Evolutionary conservation across 1,140 invertebrate species (phyloP), one percentile per base, ranked within the genome.

Genomic region (Cotesia glomerata): DNA sequence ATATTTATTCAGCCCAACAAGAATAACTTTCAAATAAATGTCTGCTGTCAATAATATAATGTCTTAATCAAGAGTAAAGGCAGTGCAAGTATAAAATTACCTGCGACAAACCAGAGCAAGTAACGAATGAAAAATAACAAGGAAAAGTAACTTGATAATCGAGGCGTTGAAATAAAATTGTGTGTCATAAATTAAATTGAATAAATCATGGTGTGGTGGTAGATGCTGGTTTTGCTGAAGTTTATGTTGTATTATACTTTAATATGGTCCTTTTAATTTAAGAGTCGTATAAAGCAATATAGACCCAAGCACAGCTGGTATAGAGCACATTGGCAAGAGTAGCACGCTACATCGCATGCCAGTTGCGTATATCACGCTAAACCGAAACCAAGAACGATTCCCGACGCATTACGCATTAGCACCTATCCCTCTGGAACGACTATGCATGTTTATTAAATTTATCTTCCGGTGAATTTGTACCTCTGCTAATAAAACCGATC

Each of bases 271-370:
- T 45, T 11, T 45, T 9, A 45, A 45, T 11, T 45, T 9, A 45
- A 45, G 68, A 69, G 56, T 51, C 61, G 58, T 69, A 69, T 45
- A 45, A 45, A 45, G 39, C 11, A 45, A 11, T 45, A 45, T 45
- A 45, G 39, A 45, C 7, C 39, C 11, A 11, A 45, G 39, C 39
- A 45, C 39, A 45, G 39, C 39, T 71, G 61, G 69, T 26, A 65
- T 65, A 71, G 64, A 54, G 63, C 49, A 72, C 51, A 49, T 61
- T 72, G 56, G 64, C 36, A 66, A 67, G 70, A 75, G 67, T 70
- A 54, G 74, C 72, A 73, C 69, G 74, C 69, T 62, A 76, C 72
- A 76, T 76, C 58, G 74, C 74, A 76, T 76, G 74, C 74, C 68
- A 71, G 49, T 71, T 71, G 34, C 64, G 64, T 76, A 76, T 69